Conservation (phyloP, 1,140 invertebrate genomes). For the Sycophaga agraensis region DNA sequence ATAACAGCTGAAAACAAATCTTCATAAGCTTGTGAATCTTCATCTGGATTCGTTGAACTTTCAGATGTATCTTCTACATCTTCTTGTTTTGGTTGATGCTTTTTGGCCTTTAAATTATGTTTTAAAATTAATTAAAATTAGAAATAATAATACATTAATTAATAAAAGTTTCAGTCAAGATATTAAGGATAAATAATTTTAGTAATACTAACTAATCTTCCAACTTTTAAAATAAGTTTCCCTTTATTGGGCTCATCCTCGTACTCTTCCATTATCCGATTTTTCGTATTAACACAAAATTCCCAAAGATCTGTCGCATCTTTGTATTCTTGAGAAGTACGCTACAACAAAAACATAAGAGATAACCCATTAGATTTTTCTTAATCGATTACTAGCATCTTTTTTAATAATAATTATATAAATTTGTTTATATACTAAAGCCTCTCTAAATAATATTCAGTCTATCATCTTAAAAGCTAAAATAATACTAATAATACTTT, state of each 20-base stretch:
- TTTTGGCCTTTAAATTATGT: conserved; percentile 47
- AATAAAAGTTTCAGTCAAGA: background rate
- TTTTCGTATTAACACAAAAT: conserved; percentile 65
- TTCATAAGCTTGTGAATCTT: conserved; percentile 73
- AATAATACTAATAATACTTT: too few relatives aligned
- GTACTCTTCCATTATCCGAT: conserved; percentile 55
- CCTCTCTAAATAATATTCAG: too few relatives aligned
- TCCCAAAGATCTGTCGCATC: conserved; percentile 92
- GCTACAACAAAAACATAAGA: conserved; percentile 51
- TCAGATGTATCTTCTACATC: conserved; percentile 69
- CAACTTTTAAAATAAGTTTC: conserved; percentile 64
- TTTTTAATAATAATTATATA: too few relatives aligned
- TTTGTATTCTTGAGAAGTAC: conserved; percentile 81
- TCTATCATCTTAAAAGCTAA: too few relatives aligned
- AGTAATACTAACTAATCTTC: conserved; percentile 16
- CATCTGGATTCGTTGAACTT: conserved; percentile 70
- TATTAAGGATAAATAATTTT: background rate
- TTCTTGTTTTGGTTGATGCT: conserved; percentile 54
- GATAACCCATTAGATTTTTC: too few relatives aligned
- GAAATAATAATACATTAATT: background rate
- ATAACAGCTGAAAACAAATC: conserved; percentile 83
- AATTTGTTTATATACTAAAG: too few relatives aligned
- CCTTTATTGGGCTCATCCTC: conserved; percentile 60
- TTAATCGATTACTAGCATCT: too few relatives aligned
- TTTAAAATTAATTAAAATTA: background rate